Conservation (phyloP, 2,888 invertebrate genomes). For the Iselma pallidipennis region DNA sequence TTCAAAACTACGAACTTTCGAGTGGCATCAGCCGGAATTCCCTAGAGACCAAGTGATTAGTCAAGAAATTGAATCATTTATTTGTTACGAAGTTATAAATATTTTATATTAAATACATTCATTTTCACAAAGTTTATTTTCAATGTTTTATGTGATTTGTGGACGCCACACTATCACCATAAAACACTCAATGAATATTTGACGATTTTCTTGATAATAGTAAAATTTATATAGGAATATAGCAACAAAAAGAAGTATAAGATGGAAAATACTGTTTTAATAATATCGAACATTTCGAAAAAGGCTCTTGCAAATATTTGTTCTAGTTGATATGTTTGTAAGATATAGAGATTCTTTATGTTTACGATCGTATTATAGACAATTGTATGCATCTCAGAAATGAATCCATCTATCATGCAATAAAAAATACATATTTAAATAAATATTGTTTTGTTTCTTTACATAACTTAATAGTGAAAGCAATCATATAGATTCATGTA, state of each 20-base stretch:
- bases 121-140: too few species aligned
- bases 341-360: neutral
- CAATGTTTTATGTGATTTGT: too few species aligned
- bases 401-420: neutral
- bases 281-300: neutral
- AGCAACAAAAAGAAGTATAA: too few species aligned
- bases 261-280: neutral
- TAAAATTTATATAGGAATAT: too few species aligned
- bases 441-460: neutral
- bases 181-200: too few species aligned
- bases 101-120: too few species aligned
- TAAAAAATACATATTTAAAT: neutral
- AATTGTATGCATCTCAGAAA: neutral
- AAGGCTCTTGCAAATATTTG: slow-evolving; percentile 3
- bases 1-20: neutral
- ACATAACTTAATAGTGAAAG: too few species aligned
- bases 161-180: too few species aligned
- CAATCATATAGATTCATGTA: neutral
- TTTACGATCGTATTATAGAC: slow-evolving; percentile 2
- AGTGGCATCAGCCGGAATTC: neutral
- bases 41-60: too few species aligned
- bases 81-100: too few species aligned
- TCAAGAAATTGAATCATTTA: too few species aligned
- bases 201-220: too few species aligned
- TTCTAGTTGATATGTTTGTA: slow-evolving; percentile 1